Conservation (phyloP, 2,113 vertebrate genomes). For the Urocynchramus pylzowi region DNA sequence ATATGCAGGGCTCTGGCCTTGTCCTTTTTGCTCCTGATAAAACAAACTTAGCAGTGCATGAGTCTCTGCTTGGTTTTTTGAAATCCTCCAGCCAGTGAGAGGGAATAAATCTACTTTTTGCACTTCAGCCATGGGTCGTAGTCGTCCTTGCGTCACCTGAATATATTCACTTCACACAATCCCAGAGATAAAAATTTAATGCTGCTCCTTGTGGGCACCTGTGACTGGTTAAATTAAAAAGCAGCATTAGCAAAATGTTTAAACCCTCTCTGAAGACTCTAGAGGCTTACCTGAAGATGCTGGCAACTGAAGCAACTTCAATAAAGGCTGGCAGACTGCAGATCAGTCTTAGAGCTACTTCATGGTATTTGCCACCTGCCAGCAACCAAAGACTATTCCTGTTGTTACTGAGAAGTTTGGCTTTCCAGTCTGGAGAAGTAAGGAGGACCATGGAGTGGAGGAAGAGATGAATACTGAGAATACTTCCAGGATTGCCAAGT, state of each 20-base stretch:
- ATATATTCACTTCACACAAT: accelerated
- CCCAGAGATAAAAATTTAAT: neutral
- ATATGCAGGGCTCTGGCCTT: neutral
- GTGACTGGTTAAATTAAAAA: neutral
- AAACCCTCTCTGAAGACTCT: neutral
- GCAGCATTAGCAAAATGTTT: neutral
- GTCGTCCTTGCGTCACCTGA: accelerated
- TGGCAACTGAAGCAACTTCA: neutral
- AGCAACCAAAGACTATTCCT: neutral
- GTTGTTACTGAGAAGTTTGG: neutral
- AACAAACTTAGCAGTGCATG: neutral
- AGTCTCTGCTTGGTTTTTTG: neutral
- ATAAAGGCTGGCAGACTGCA: neutral
- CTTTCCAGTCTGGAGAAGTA: neutral
- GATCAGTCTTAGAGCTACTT: neutral
- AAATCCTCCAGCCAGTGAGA: neutral
- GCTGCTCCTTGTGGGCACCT: neutral
- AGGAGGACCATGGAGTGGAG: neutral
- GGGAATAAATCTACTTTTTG: neutral
- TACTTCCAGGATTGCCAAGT: neutral
- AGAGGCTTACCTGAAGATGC: neutral
- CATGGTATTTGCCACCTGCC: neutral
- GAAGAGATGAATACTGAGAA: neutral
- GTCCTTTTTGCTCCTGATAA: neutral
- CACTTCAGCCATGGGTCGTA: neutral